These are phyloP conservation scores for Emys orbicularis DNA, from an alignment of 2,797 vertebrate genomes.

Conservation along the genomic window DNA sequence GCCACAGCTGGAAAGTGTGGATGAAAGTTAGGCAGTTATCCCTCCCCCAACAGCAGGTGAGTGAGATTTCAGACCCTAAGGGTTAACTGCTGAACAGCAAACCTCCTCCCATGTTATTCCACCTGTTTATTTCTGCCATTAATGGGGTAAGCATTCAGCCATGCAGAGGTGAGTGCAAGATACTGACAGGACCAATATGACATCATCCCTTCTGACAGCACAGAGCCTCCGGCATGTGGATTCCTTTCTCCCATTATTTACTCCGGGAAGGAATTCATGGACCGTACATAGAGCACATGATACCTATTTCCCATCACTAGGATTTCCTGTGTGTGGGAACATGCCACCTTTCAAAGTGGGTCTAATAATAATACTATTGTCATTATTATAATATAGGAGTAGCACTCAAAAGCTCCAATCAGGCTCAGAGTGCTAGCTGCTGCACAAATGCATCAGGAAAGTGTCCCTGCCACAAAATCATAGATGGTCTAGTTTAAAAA, in stretches of 20 bases:
- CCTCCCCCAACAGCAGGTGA: too few species aligned
- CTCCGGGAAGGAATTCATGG: constrained; percentile 41
- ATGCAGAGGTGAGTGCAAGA: not conserved
- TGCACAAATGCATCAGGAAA: not conserved
- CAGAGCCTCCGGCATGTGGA: fast-evolving
- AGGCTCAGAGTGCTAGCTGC: not conserved
- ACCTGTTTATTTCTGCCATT: fast-evolving
- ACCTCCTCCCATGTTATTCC: fast-evolving
- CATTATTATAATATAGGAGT: not conserved
- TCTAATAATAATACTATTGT: not conserved
- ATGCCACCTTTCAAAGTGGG: not conserved
- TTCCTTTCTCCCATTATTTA: not conserved
- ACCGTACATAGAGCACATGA: constrained; percentile 1
- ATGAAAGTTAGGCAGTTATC: not conserved
- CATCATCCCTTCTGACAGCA: not conserved
- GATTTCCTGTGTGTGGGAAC: not conserved
- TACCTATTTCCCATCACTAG: constrained; percentile 32
- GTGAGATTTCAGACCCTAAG: not conserved
- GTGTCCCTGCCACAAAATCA: not conserved
- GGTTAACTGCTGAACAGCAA: not conserved
- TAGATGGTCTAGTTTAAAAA: not conserved
- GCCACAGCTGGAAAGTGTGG: fast-evolving
- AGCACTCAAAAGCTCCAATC: not conserved
- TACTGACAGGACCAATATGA: fast-evolving
- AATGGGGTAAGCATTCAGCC: not conserved